Conservation (phyloP, 2,797 vertebrate species). For the Orientallactaga sibirica region DNA sequence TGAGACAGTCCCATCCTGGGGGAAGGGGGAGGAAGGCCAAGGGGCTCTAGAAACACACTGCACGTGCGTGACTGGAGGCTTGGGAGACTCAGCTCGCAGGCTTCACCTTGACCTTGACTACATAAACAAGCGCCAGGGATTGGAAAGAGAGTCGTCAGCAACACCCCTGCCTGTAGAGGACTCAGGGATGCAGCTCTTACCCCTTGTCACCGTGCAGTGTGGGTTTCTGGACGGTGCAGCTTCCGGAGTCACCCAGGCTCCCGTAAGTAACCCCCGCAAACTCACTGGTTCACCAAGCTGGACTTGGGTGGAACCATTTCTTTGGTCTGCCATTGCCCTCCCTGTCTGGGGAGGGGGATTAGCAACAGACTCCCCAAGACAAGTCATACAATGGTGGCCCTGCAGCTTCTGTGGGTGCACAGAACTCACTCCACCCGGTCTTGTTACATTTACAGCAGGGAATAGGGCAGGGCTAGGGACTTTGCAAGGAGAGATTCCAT, state of each 20-base stretch:
- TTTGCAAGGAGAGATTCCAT: neutral
- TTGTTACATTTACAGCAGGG: neutral
- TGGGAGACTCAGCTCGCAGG: neutral
- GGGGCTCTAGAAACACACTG: neutral
- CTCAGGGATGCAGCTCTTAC: neutral
- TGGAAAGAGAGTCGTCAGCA: neutral
- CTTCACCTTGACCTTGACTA: neutral
- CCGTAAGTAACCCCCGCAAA: neutral
- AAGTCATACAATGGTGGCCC: neutral
- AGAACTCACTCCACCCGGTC: neutral
- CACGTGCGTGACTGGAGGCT: neutral
- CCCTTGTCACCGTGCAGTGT: neutral
- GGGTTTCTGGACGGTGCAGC: neutral
- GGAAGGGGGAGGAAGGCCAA: neutral
- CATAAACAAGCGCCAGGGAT: neutral
- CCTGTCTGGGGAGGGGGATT: neutral
- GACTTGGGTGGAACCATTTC: neutral
- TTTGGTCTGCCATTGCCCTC: neutral
- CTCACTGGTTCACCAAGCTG: neutral
- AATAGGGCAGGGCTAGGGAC: neutral
- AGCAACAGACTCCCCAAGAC: neutral
- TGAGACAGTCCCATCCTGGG: neutral
- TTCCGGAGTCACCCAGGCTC: neutral
- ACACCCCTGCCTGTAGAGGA: neutral
- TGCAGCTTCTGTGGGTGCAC: neutral